Evolutionary conservation across 2,888 invertebrate species (phyloP).

Genomic region (Unio pictorum): DNA sequence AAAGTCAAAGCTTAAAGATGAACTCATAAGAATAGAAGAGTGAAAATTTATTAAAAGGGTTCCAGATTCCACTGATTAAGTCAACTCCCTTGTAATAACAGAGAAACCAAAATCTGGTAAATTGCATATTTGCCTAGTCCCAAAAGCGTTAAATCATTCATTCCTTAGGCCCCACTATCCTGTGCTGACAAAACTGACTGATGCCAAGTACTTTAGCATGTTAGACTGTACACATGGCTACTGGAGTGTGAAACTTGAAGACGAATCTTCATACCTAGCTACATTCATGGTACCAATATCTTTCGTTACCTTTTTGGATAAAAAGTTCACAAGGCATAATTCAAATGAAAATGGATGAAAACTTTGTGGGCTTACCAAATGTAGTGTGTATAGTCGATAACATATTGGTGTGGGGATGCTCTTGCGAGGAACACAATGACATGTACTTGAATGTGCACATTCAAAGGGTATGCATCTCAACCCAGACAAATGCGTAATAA

Average conservation of each 20-base stretch:
- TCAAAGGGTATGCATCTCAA: constrained; percentile 17
- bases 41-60: constrained; percentile 15
- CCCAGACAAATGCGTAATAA: constrained; percentile 19
- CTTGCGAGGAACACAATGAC: constrained; percentile 18
- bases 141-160: constrained; percentile 19
- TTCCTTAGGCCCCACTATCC: constrained; percentile 30
- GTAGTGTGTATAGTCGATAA: constrained; percentile 20
- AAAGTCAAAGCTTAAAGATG: constrained; percentile 7
- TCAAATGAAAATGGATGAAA: constrained; percentile 15
- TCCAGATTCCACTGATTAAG: constrained; percentile 20
- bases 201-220: constrained; percentile 10
- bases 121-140: constrained; percentile 23
- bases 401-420: constrained; percentile 17
- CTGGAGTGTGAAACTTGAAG: constrained; percentile 27
- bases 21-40: constrained; percentile 13
- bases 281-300: constrained; percentile 31
- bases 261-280: constrained; percentile 14
- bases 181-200: constrained; percentile 17
- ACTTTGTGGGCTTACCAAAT: constrained; percentile 17
- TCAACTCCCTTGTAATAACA: constrained; percentile 14
- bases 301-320: constrained; percentile 16
- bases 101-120: constrained; percentile 17
- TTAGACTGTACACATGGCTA: constrained; percentile 17
- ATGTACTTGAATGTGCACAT: constrained; percentile 11
- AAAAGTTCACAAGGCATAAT: constrained; percentile 16